Percentiles rank a stretch among this genome's conserved stretches.
phyloP scores from a whole-genome alignment of 2,113 vertebrate genomes.

The Spermophilus dauricus region DNA sequence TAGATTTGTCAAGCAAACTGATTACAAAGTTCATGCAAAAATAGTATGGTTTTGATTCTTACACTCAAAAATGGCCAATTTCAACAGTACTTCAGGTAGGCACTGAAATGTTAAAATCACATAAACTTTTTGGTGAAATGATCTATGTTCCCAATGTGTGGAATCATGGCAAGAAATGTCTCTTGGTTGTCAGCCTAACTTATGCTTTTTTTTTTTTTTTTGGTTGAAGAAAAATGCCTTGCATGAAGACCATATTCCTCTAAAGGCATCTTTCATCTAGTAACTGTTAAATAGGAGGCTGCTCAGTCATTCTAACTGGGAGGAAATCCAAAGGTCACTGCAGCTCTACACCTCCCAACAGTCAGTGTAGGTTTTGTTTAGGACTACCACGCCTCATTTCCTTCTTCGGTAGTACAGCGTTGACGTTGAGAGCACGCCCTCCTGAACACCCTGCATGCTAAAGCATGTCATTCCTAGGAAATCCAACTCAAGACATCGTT shows the following conservation, averaged over 20 bases:
- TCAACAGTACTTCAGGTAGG: neutral
- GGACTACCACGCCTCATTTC: neutral
- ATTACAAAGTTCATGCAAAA: slow-evolving; percentile 26
- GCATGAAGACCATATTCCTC: no score
- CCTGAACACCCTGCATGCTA: neutral
- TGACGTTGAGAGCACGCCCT: neutral
- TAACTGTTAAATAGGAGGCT: neutral
- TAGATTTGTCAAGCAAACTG: slow-evolving; percentile 18
- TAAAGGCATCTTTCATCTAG: neutral
- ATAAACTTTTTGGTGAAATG: no score
- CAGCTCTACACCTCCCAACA: neutral
- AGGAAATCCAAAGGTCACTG: neutral
- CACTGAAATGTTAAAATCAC: no score
- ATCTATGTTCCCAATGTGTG: no score
- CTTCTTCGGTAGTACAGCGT: neutral
- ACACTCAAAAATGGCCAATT: neutral
- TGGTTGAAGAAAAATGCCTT: no score
- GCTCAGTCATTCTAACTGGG: neutral
- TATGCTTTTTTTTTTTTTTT: no score
- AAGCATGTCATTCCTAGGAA: neutral
- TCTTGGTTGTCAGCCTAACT: no score
- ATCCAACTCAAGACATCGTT: neutral
- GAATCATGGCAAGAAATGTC: no score
- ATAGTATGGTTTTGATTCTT: neutral
- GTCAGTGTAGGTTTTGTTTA: neutral